A percentile compares a stretch with the other conserved stretches of the same genome.
Evolutionary conservation across 2,888 invertebrate species (phyloP).

Genomic region (Chalcosyrphus nemorum): DNA sequence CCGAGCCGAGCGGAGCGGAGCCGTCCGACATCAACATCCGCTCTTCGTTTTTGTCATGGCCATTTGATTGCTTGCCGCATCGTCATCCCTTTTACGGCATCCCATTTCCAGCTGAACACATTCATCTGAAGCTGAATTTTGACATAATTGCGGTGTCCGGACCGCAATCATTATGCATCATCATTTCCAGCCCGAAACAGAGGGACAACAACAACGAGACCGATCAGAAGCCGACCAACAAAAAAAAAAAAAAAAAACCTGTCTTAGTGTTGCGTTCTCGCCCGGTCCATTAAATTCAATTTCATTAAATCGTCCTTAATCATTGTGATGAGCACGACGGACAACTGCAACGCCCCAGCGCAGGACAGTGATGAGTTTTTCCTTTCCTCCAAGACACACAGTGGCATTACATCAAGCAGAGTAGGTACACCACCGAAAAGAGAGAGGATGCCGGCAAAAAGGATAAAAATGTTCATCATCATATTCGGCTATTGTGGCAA

Average conservation of each 20-base stretch:
- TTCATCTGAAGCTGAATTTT: slow-evolving; percentile 47
- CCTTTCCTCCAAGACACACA: slow-evolving; percentile 13
- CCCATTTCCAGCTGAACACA: slow-evolving; percentile 36
- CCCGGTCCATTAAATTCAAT: slow-evolving; percentile 69
- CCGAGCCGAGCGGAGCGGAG: too few species aligned
- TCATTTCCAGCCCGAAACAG: slow-evolving; percentile 20
- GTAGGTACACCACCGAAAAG: slow-evolving; percentile 11
- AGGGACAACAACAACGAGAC: slow-evolving; percentile 1
- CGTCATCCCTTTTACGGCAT: slow-evolving; percentile 6
- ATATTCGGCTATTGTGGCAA: slow-evolving; percentile 45
- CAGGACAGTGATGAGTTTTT: slow-evolving; percentile 35
- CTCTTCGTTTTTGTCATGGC: neutral
- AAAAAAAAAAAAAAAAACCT: too few species aligned
- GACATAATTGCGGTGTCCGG: slow-evolving; percentile 40
- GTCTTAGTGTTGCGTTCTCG: slow-evolving; percentile 31
- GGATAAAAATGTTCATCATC: slow-evolving; percentile 44
- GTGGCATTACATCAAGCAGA: slow-evolving; percentile 25
- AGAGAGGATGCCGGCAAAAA: neutral
- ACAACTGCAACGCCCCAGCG: too few species aligned
- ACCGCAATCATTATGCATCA: slow-evolving; percentile 53
- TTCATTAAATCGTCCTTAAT: slow-evolving; percentile 67
- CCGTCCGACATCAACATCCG: slow-evolving; percentile 7
- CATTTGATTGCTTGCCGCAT: slow-evolving; percentile 4
- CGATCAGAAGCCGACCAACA: slow-evolving; percentile 11
- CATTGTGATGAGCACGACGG: slow-evolving; percentile 39